Evolutionary conservation across 2,888 invertebrate genomes (phyloP).

Genomic region (Ashinkailepas kermadecensis): DNA sequence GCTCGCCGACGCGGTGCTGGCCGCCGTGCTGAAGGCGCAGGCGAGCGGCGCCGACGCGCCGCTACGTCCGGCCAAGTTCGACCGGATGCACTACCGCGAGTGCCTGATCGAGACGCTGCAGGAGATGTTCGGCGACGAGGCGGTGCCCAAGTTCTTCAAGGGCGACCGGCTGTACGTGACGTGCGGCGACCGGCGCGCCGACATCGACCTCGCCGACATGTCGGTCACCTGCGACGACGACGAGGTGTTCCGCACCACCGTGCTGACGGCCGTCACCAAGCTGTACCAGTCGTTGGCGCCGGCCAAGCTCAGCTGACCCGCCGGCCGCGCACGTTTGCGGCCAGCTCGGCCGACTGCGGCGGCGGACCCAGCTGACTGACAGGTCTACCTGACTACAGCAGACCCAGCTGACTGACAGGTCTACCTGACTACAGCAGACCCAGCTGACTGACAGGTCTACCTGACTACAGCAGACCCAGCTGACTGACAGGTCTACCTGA

Average conservation of each 20-base stretch:
- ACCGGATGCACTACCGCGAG: conserved; percentile 85
- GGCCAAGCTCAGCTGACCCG: not conserved
- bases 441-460: no score
- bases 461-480: not conserved
- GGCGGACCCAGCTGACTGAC: conserved; percentile 51
- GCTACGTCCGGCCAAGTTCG: conserved; percentile 55
- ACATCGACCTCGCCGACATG: conserved; percentile 72
- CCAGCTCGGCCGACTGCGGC: not conserved
- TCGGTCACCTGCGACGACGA: conserved; percentile 74
- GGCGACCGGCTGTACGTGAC: conserved; percentile 78
- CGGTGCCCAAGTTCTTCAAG: conserved; percentile 87
- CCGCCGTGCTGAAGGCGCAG: conserved; percentile 67
- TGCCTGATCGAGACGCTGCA: conserved; percentile 80
- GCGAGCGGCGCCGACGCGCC: conserved; percentile 26
- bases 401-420: no score
- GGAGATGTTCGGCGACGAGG: conserved; percentile 92
- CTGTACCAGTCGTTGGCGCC: conserved; percentile 41
- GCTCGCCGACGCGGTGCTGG: conserved; percentile 92
- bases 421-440: not conserved
- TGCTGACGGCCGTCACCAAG: conserved; percentile 75
- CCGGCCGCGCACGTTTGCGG: not conserved
- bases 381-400: no score
- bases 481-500: not conserved
- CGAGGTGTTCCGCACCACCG: conserved; percentile 69
- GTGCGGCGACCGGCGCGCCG: conserved; percentile 74